Percentiles rank a stretch among this genome's conserved stretches.
Conservation (phyloP, 2,888 invertebrate genomes). For the Chrysopilus asiliformis region DNA sequence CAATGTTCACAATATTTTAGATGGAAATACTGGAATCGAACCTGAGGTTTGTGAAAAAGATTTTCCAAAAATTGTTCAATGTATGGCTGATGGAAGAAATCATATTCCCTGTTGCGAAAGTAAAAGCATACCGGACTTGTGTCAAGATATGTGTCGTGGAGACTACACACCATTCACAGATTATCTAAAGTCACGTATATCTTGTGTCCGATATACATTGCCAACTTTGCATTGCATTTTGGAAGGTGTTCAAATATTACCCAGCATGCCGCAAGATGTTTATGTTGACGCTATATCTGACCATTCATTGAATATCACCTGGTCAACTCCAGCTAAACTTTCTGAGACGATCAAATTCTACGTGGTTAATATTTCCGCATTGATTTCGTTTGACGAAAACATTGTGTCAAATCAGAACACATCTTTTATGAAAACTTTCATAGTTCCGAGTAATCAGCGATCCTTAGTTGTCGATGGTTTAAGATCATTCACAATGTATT, state of each 20-base stretch:
- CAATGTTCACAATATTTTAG: slow-evolving; percentile 61
- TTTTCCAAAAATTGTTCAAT: slow-evolving; percentile 64
- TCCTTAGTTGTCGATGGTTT: slow-evolving; percentile 48
- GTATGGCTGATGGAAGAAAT: slow-evolving; percentile 70
- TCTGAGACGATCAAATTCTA: slow-evolving; percentile 51
- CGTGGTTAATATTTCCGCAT: slow-evolving; percentile 55
- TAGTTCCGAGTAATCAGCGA: slow-evolving; percentile 46
- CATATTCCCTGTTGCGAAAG: slow-evolving; percentile 75
- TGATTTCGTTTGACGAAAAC: slow-evolving; percentile 51
- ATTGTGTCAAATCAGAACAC: slow-evolving; percentile 14
- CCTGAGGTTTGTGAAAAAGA: slow-evolving; percentile 69
- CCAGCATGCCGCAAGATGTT: slow-evolving; percentile 59
- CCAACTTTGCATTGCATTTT: slow-evolving; percentile 71
- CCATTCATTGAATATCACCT: slow-evolving; percentile 55
- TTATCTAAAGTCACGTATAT: slow-evolving; percentile 70
- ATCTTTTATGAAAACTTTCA: slow-evolving; percentile 33
- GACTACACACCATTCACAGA: slow-evolving; percentile 76
- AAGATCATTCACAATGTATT: slow-evolving; percentile 70
- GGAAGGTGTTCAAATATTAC: slow-evolving; percentile 55
- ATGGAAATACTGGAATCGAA: slow-evolving; percentile 64
- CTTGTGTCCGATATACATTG: slow-evolving; percentile 69
- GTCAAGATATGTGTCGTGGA: slow-evolving; percentile 73
- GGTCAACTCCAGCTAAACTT: slow-evolving; percentile 53
- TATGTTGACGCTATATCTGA: slow-evolving; percentile 60
- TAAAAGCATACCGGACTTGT: slow-evolving; percentile 69